Percentiles rank a stretch among this genome's conserved stretches.
Conservation (phyloP, 2,888 invertebrate species). For the Lasioglossum zephyrum region DNA sequence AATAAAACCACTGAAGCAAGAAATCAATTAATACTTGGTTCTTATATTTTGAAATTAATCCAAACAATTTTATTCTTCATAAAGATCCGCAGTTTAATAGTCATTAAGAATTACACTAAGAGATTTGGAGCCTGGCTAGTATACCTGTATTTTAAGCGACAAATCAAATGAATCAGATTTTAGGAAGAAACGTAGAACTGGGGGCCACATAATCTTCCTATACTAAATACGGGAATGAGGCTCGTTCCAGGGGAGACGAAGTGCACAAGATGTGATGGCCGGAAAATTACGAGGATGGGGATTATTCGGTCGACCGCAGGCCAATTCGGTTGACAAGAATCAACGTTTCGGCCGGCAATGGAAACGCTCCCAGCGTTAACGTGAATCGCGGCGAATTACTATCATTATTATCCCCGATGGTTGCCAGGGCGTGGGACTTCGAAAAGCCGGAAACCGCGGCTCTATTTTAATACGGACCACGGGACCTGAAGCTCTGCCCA, state of each 20-base stretch:
- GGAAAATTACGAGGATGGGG: conserved; percentile 51
- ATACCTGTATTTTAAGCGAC: not conserved
- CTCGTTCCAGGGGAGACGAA: not conserved
- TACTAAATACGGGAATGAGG: not conserved
- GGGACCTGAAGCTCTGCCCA: not conserved
- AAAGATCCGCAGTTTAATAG: no score
- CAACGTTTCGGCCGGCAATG: conserved; percentile 44
- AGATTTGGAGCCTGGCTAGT: no score
- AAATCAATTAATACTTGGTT: no score
- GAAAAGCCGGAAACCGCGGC: conserved; percentile 34
- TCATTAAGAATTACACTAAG: no score
- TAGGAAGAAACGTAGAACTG: not conserved
- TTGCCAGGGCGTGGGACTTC: conserved; percentile 20
- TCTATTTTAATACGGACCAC: conserved; percentile 31
- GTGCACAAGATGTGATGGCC: conserved; percentile 46
- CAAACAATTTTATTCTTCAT: no score
- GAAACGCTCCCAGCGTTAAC: conserved; percentile 44
- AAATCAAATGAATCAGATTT: not conserved
- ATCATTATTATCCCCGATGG: conserved; percentile 48
- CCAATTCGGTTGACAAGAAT: conserved; percentile 58
- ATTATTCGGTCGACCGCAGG: conserved; percentile 60
- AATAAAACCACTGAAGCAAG: no score
- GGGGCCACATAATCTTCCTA: not conserved
- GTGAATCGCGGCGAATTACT: conserved; percentile 58
- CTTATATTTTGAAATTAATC: no score